Evolutionary conservation across 2,888 invertebrate species (phyloP).

Genomic region (Torymus tubicola): DNA sequence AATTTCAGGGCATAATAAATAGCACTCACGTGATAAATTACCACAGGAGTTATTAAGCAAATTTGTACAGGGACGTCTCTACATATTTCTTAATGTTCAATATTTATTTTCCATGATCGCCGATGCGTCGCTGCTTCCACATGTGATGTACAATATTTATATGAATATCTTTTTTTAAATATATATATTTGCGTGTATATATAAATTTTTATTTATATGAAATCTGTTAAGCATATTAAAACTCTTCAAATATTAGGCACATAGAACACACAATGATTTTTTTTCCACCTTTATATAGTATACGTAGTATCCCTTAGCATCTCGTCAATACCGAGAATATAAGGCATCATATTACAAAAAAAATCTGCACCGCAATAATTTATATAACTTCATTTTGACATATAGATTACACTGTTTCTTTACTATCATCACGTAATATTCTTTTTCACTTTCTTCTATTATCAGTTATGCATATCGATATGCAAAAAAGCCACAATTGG

Average conservation of each 20-base stretch:
- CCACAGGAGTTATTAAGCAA: slow-evolving; percentile 36
- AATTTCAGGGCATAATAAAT: slow-evolving; percentile 31
- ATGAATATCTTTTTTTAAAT: slow-evolving; percentile 30
- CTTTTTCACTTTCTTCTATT: slow-evolving; percentile 1
- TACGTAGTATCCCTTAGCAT: slow-evolving; percentile 61
- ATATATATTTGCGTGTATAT: slow-evolving; percentile 27
- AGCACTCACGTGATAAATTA: slow-evolving; percentile 33
- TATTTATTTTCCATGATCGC: slow-evolving; percentile 25
- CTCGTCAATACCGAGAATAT: slow-evolving; percentile 53
- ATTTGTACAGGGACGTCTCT: slow-evolving; percentile 25
- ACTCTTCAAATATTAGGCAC: slow-evolving; percentile 70
- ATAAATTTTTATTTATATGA: slow-evolving; percentile 37
- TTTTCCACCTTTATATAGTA: slow-evolving; percentile 57
- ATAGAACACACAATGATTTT: slow-evolving; percentile 71
- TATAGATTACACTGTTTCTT: slow-evolving; percentile 40
- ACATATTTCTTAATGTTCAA: slow-evolving; percentile 4
- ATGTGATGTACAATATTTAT: slow-evolving; percentile 51
- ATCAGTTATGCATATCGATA: slow-evolving; percentile 44
- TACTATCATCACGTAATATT: slow-evolving; percentile 5
- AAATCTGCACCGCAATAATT: slow-evolving; percentile 51
- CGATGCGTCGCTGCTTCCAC: slow-evolving; percentile 28
- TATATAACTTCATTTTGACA: slow-evolving; percentile 37
- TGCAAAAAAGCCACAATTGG: slow-evolving; percentile 48
- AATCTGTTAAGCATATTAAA: slow-evolving; percentile 53
- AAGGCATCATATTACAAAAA: slow-evolving; percentile 53